A percentile compares a stretch with the other conserved stretches of the same genome.
Conservation (phyloP, 2,797 vertebrate species). For the Phrynocephalus vlangalii region DNA sequence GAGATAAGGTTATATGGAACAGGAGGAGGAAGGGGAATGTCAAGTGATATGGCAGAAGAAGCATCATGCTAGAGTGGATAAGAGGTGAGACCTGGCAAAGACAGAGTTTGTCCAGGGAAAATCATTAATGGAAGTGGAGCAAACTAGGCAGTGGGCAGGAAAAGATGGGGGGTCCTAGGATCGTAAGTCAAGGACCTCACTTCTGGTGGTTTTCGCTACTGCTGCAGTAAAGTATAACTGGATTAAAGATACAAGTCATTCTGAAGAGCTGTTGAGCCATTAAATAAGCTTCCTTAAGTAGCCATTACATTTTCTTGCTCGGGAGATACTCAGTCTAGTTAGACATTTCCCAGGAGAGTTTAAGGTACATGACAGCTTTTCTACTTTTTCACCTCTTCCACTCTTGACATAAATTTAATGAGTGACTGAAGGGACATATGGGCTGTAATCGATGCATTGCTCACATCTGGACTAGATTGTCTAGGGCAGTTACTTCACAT, state of each 20-base stretch:
- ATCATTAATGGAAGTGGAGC: not conserved
- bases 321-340: not conserved
- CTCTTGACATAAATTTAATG: not conserved
- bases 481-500: too few species aligned
- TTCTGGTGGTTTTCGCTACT: not conserved
- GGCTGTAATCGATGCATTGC: not conserved
- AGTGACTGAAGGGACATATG: not conserved
- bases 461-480: not conserved
- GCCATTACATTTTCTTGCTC: not conserved
- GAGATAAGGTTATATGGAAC: not conserved
- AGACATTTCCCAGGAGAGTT: not conserved
- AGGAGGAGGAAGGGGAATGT: not conserved
- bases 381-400: not conserved
- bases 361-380: too few species aligned
- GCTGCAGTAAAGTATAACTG: not conserved
- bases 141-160: not conserved
- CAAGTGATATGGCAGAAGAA: not conserved
- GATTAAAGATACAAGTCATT: not conserved
- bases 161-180: not conserved
- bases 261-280: not conserved
- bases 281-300: not conserved
- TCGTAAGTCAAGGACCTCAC: too few species aligned
- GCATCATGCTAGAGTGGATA: not conserved
- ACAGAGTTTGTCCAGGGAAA: too few species aligned
- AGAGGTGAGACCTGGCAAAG: not conserved